Base-by-base conservation (phyloP, 92 coral and sea anemone genomes). In the Bergia sp. region DNA sequence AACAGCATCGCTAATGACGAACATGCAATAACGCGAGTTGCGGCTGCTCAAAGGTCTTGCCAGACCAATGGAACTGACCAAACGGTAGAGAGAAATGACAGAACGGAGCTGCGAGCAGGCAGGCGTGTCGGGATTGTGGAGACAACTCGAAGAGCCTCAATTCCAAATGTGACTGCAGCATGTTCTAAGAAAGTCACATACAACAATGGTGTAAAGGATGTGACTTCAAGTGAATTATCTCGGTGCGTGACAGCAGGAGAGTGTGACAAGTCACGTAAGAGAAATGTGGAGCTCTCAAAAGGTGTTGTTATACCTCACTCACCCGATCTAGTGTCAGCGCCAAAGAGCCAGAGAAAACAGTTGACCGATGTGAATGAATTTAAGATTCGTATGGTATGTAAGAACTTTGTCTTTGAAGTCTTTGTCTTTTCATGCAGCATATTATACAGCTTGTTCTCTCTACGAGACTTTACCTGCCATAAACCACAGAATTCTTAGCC, bases 321-420 rank as follows among this genome's bases (percentile, higher is more conserved):
- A 37, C 78, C 79, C 13, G 79, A 84, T 15, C 78, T 37, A 2
- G 78, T 72, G 53, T 69, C 66, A 21, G 43, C 64, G 43, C 66
- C 87, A 21, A 84, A 69, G 78, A 72, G 37, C 57, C 42, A 71
- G 29, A 71, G 42, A 49, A 84, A 84, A 23, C 82, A 79, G 4
- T 37, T 45, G n/a, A 72, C 65, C 21, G 75, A 74, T 44, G 67
- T 50, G 43, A 36, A 84, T 21, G 87, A 84, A 7, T 45, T 84
- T 47, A 84, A 18, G 79, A 71, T 84, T 16, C 87, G 64, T 7
- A 69, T 84, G 87, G 87, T 84, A 72, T 41, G 65, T 41, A 53
- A 10, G 16, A 53, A 10, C 16, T 11, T 53, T 45, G 50, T 45
- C 8, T 45, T 45, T 45, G 50, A 45, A 45, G 50, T 29, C 29